phyloP scores from a whole-genome alignment of 1,140 invertebrate species.

The Tetragnatha versicolor region DNA sequence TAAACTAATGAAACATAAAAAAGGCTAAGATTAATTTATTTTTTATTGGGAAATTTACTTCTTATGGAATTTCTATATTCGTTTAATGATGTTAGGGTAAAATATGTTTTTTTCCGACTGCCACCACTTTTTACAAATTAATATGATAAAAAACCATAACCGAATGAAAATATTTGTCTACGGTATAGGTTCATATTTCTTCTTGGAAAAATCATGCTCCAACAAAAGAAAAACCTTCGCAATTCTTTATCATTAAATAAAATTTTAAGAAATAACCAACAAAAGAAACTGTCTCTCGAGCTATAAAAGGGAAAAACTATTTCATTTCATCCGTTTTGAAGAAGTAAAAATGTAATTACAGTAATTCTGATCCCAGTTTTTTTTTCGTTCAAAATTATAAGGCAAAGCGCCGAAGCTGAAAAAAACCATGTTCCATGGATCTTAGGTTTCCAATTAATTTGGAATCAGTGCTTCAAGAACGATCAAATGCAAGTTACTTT shows the following conservation, averaged over 20 bases:
- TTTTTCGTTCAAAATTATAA: conserved; percentile 32
- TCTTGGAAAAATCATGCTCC: neutral
- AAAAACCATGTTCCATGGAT: neutral
- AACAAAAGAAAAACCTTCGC: neutral
- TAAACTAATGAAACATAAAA: no score
- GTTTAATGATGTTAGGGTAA: no score
- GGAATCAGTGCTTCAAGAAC: conserved; percentile 6
- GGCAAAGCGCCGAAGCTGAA: neutral
- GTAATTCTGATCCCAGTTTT: neutral
- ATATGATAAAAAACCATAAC: no score
- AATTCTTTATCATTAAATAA: conserved; percentile 19
- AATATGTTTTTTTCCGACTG: neutral
- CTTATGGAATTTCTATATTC: no score
- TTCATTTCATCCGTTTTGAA: conserved; percentile 11
- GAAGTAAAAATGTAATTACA: conserved; percentile 20
- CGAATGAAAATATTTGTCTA: neutral
- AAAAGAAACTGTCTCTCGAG: conserved; percentile 2
- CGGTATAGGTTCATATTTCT: neutral
- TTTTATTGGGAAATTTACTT: neutral
- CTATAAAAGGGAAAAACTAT: neutral
- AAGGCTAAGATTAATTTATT: neutral
- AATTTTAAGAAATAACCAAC: conserved; percentile 5
- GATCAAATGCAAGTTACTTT: conserved; percentile 12
- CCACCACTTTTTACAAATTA: no score
- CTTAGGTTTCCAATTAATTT: conserved; percentile 25